A percentile compares a stretch with the other conserved stretches of the same genome.
Evolutionary conservation across 2,888 invertebrate genomes (phyloP).

Genomic region (Aspidiotus rigidus): DNA sequence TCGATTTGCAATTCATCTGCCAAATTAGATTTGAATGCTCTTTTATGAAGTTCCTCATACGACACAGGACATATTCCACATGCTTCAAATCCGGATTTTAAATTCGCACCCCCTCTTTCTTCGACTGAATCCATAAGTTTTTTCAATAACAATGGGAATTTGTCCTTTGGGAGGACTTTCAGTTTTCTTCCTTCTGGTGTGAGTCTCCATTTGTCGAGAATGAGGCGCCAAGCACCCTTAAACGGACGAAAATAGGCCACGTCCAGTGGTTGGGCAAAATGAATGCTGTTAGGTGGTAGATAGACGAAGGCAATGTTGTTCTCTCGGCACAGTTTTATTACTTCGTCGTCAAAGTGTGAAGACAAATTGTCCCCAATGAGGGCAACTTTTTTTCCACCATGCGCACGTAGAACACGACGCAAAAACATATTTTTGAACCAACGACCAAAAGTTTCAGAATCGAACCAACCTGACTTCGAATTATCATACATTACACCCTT

Average conservation of each 20-base stretch:
- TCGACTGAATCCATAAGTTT: too few relatives aligned
- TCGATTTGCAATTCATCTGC: neutral
- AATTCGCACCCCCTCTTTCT: too few relatives aligned
- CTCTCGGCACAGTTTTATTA: neutral
- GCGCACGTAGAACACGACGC: neutral
- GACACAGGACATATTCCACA: too few relatives aligned
- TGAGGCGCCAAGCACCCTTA: neutral
- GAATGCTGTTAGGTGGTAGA: slow-evolving; percentile 1
- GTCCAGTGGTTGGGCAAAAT: slow-evolving; percentile 5
- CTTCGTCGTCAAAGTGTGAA: neutral
- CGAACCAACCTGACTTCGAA: slow-evolving; percentile 1
- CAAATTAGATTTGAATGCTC: neutral
- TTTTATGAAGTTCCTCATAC: neutral
- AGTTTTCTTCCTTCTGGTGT: too few relatives aligned
- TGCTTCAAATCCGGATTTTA: too few relatives aligned
- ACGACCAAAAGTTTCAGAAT: neutral
- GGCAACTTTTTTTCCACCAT: neutral
- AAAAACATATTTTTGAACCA: neutral
- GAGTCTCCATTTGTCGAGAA: too few relatives aligned
- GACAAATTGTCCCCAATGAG: slow-evolving; percentile 7
- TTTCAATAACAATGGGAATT: too few relatives aligned
- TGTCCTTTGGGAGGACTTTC: too few relatives aligned
- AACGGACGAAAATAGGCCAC: neutral
- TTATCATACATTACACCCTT: neutral
- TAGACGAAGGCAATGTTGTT: neutral